A percentile compares a stretch with the other conserved stretches of the same genome.
Conservation (phyloP, 2,888 invertebrate genomes). For the Dioctria rufipes region DNA sequence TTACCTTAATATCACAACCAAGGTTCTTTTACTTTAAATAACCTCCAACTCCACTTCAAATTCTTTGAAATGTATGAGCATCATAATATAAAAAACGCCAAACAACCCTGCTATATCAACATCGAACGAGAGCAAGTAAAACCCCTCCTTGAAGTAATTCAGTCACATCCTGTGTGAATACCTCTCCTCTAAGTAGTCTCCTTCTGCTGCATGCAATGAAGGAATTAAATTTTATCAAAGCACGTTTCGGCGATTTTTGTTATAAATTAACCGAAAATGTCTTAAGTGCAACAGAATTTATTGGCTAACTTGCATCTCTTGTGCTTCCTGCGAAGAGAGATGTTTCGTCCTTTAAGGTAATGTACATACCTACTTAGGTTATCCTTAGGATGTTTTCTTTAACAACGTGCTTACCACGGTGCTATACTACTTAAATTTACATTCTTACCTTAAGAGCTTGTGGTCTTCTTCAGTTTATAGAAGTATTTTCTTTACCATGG, state of each 20-base stretch:
- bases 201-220: too few species aligned
- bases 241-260: conserved; percentile 54
- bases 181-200: too few species aligned
- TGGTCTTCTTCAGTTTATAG: conserved; percentile 20
- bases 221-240: conserved; percentile 39
- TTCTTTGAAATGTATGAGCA: too few species aligned
- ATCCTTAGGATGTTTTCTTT: not conserved
- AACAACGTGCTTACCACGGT: not conserved
- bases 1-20: too few species aligned
- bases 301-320: conserved; percentile 38
- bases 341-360: not conserved
- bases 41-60: too few species aligned
- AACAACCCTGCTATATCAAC: too few species aligned
- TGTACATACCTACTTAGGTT: not conserved
- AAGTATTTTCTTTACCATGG: conserved; percentile 54
- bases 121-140: too few species aligned
- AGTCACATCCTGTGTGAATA: too few species aligned
- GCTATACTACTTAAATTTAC: not conserved
- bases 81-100: too few species aligned
- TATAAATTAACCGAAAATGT: conserved; percentile 57
- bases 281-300: conserved; percentile 56
- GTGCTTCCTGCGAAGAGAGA: not conserved
- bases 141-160: too few species aligned
- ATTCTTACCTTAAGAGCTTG: not conserved
- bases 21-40: too few species aligned